These are phyloP conservation scores for Hartigia nigra DNA, from an alignment of 2,888 invertebrate genomes.

Conservation along the genomic window DNA sequence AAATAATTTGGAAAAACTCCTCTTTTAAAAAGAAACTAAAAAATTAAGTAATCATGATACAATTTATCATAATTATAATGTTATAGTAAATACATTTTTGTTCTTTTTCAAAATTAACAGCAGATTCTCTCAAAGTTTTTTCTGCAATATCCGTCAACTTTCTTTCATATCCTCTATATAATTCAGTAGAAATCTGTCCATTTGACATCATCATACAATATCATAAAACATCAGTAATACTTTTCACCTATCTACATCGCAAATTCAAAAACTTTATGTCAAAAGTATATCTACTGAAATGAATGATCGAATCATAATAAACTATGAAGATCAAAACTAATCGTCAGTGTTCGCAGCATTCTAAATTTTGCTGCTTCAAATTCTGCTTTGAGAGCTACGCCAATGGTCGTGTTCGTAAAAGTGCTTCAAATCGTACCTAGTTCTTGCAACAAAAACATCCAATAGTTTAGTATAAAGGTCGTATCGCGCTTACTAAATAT, in stretches of 20 bases:
- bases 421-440: not conserved
- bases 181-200: not conserved
- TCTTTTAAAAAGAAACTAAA: conserved; percentile 68
- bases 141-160: conserved; percentile 35
- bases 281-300: not conserved
- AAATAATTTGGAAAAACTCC: conserved; percentile 68
- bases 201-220: not conserved
- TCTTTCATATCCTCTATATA: conserved; percentile 23
- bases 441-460: not conserved
- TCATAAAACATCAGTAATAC: not conserved
- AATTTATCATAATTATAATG: not conserved
- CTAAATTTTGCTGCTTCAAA: too few species aligned
- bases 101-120: conserved; percentile 45
- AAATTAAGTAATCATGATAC: conserved; percentile 13
- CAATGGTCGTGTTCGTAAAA: too few species aligned
- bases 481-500: not conserved
- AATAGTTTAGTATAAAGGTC: not conserved
- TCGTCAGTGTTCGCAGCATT: too few species aligned
- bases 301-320: not conserved
- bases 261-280: not conserved
- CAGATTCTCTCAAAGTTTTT: conserved; percentile 40
- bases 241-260: not conserved
- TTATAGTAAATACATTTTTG: conserved; percentile 46
- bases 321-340: not conserved
- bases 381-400: too few species aligned